These are phyloP conservation scores for Upupa epops DNA, from an alignment of 2,113 vertebrate genomes.

Conservation along the genomic window DNA sequence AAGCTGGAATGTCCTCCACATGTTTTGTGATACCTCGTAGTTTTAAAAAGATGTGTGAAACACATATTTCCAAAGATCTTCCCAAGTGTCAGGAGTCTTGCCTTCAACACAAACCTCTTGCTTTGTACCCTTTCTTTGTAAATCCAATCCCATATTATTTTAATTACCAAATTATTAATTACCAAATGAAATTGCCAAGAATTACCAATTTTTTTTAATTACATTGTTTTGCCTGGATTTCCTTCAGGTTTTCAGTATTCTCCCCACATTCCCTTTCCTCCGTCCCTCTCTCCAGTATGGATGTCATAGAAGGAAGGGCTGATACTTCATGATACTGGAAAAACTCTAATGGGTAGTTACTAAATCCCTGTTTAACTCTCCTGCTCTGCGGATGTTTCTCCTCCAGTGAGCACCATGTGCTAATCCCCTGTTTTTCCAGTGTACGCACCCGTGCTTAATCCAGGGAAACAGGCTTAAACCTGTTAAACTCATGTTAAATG, in stretches of 20 bases:
- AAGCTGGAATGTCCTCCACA: neutral
- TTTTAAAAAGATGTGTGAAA: neutral
- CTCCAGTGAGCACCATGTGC: constrained; percentile 17
- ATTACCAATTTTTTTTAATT: neutral
- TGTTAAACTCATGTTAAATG: constrained; percentile 52
- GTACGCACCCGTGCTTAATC: constrained; percentile 55
- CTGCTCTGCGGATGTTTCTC: neutral
- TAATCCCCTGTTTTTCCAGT: constrained; percentile 58
- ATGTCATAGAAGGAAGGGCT: neutral
- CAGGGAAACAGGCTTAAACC: constrained; percentile 57
- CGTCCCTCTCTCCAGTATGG: neutral
- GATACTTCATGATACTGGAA: neutral
- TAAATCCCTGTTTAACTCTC: neutral
- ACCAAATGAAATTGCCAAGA: too few relatives aligned
- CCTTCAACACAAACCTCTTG: neutral
- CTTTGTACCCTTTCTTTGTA: neutral
- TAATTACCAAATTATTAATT: too few relatives aligned
- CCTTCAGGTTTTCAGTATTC: neutral
- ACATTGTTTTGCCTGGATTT: neutral
- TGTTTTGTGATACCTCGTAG: neutral
- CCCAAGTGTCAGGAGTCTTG: neutral
- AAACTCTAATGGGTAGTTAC: neutral
- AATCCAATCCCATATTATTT: neutral
- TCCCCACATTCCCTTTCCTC: neutral
- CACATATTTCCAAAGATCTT: neutral